Evolutionary conservation across 2,797 vertebrate species (phyloP).

Genomic region (Sebastes matsubarae): DNA sequence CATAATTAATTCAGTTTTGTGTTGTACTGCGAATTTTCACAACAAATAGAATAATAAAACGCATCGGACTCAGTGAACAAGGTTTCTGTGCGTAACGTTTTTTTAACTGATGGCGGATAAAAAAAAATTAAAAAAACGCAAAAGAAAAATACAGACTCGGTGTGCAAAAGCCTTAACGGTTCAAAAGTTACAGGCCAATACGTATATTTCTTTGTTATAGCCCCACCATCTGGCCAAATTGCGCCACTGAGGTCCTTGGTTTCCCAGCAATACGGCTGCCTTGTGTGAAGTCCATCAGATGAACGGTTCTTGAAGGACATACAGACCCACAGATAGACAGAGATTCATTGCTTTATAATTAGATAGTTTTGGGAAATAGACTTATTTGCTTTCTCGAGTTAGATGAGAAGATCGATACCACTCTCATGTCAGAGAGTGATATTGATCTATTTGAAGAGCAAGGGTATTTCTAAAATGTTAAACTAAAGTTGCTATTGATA

Average conservation of each 20-base stretch:
- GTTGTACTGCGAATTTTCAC: too few species aligned
- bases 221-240: neutral
- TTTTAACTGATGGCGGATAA: too few species aligned
- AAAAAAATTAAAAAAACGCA: too few species aligned
- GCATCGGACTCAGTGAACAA: too few species aligned
- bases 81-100: too few species aligned
- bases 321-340: neutral
- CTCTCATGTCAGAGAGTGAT: neutral
- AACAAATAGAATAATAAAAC: too few species aligned
- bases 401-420: neutral
- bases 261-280: neutral
- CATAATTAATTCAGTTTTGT: too few species aligned
- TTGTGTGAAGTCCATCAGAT: neutral
- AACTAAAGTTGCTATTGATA: neutral
- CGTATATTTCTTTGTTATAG: neutral
- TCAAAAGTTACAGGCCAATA: neutral
- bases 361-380: neutral
- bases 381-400: neutral
- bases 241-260: neutral
- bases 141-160: too few species aligned
- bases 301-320: neutral
- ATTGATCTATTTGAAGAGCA: neutral
- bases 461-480: neutral
- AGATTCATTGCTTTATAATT: neutral
- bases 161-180: neutral